These are phyloP conservation scores for Heterodera schachtii DNA, from an alignment of 1,140 invertebrate genomes.

Conservation along the genomic window DNA sequence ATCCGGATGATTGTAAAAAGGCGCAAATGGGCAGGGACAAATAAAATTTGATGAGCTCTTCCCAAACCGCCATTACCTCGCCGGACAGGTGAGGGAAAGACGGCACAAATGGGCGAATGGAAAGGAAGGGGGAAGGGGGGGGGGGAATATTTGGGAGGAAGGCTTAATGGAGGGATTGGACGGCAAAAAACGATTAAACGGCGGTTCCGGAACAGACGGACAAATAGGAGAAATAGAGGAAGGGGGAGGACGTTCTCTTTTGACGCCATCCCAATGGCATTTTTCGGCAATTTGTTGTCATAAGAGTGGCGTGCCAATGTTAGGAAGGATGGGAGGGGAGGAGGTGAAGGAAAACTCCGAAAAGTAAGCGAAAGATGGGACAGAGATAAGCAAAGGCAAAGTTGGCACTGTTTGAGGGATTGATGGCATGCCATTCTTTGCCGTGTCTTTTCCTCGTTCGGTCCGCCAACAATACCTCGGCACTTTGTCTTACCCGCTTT, in stretches of 20 bases:
- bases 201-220: neutral
- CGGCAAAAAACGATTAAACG: constrained; percentile 12
- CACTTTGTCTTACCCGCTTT: neutral
- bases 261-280: too few relatives aligned
- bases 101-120: neutral
- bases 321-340: neutral
- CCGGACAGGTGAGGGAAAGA: neutral
- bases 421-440: too few relatives aligned
- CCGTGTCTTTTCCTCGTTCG: too few relatives aligned
- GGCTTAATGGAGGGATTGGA: neutral
- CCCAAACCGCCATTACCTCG: neutral
- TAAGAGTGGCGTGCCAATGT: neutral
- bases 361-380: neutral
- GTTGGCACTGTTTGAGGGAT: too few relatives aligned
- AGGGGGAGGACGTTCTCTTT: neutral
- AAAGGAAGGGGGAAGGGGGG: neutral
- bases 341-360: neutral
- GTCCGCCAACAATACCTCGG: too few relatives aligned
- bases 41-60: constrained; percentile 18
- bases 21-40: neutral
- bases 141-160: neutral
- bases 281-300: neutral
- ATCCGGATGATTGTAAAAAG: constrained; percentile 2
- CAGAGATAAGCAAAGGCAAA: neutral
- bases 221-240: neutral